phyloP scores from a whole-genome alignment of 1,140 invertebrate genomes.

The Drosophila miranda region DNA sequence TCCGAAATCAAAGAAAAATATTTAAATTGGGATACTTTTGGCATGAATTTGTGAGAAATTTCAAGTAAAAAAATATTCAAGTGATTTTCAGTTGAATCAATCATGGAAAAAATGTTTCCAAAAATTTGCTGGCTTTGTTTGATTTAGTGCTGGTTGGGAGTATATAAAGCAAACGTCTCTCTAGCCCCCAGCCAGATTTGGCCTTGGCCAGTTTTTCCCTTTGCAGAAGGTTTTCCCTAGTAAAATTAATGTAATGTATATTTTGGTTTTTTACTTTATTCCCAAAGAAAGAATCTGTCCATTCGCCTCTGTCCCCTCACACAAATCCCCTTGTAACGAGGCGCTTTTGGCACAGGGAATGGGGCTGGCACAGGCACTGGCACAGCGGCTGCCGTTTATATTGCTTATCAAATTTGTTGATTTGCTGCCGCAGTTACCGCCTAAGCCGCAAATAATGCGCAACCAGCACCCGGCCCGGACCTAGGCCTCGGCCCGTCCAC shows the following conservation, averaged over 20 bases:
- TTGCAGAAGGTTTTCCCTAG: too few species aligned
- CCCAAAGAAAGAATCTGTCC: constrained; percentile 17
- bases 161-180: neutral
- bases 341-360: neutral
- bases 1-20: too few species aligned
- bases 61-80: constrained; percentile 3
- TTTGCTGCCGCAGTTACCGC: constrained; percentile 66
- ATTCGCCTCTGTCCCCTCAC: constrained; percentile 6
- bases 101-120: neutral
- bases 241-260: constrained; percentile 11
- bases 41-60: too few species aligned
- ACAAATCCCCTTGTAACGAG: constrained; percentile 73
- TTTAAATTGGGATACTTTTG: too few species aligned
- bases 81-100: neutral
- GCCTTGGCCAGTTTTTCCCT: neutral
- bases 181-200: neutral
- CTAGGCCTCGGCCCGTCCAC: constrained; percentile 2
- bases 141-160: neutral
- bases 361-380: too few species aligned
- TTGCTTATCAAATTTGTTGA: constrained; percentile 81
- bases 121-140: neutral
- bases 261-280: constrained; percentile 15
- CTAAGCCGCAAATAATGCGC: constrained; percentile 77
- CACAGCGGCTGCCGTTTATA: constrained; percentile 54
- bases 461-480: constrained; percentile 8